A percentile compares a stretch with the other conserved stretches of the same genome.
Conservation (phyloP, 2,797 vertebrate genomes). For the Sparus aurata region DNA sequence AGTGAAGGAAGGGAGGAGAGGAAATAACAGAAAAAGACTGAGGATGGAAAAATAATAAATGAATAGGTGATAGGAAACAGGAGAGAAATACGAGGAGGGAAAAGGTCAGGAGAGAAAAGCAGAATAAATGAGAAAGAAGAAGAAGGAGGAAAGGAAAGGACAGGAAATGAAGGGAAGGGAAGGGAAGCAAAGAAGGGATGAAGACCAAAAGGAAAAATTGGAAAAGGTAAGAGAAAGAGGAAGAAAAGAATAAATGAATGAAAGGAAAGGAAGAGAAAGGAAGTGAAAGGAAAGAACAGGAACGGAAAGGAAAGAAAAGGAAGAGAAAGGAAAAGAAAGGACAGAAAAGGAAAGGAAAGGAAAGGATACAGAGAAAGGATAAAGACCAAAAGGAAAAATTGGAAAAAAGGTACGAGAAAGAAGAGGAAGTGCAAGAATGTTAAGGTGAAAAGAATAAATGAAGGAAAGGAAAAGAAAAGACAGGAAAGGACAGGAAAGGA, state of each 20-base stretch:
- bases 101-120: neutral
- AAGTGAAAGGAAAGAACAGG: too few relatives aligned
- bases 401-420: neutral
- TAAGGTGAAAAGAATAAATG: neutral
- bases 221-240: neutral
- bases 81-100: neutral
- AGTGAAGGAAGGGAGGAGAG: neutral
- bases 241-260: neutral
- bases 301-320: neutral
- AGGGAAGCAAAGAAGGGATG: neutral
- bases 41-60: neutral
- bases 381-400: neutral
- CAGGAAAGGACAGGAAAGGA: neutral
- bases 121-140: too few relatives aligned
- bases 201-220: neutral
- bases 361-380: neutral
- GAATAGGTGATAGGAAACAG: neutral
- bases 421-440: neutral
- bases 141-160: neutral
- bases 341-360: neutral
- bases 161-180: neutral
- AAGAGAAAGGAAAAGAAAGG: neutral
- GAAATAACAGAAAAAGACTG: neutral
- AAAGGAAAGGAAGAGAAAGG: neutral
- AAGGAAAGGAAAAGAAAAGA: neutral